Percentiles rank a stretch among this genome's conserved stretches.
Conservation (phyloP, 2,113 vertebrate genomes). For the Oceanodroma tethys region DNA sequence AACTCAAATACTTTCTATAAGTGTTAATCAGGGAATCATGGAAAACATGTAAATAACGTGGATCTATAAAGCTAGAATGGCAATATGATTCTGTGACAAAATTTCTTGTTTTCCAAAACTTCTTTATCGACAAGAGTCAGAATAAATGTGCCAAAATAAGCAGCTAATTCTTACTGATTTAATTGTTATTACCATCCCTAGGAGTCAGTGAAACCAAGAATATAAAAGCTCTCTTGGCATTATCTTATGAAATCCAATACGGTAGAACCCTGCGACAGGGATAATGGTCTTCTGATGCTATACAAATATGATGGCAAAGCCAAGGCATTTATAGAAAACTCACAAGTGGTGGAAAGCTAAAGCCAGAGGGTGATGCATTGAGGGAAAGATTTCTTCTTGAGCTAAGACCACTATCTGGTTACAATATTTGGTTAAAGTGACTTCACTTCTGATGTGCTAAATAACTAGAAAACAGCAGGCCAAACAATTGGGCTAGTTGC, state of each 20-base stretch:
- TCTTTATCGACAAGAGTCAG: not conserved
- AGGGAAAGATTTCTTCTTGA: conserved; percentile 40
- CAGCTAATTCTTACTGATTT: not conserved
- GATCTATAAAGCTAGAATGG: not conserved
- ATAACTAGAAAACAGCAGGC: conserved; percentile 23
- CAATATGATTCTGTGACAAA: not conserved
- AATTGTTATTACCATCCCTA: not conserved
- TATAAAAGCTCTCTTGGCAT: not conserved
- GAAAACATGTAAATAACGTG: not conserved
- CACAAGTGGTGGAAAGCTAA: not conserved
- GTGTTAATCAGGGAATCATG: not conserved
- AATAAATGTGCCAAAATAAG: not conserved
- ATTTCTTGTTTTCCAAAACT: not conserved
- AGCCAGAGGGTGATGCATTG: conserved; percentile 33
- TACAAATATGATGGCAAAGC: not conserved
- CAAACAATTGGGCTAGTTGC: conserved; percentile 56
- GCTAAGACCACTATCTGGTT: conserved; percentile 48
- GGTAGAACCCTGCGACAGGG: not conserved
- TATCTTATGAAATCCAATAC: not conserved
- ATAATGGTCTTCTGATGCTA: not conserved
- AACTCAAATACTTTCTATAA: not conserved
- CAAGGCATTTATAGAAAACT: not conserved
- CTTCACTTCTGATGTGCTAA: conserved; percentile 29
- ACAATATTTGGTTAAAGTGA: conserved; percentile 53
- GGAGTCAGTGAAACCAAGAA: not conserved